Evolutionary conservation across 2,113 vertebrate species (phyloP).

Genomic region (Origma solitaria): DNA sequence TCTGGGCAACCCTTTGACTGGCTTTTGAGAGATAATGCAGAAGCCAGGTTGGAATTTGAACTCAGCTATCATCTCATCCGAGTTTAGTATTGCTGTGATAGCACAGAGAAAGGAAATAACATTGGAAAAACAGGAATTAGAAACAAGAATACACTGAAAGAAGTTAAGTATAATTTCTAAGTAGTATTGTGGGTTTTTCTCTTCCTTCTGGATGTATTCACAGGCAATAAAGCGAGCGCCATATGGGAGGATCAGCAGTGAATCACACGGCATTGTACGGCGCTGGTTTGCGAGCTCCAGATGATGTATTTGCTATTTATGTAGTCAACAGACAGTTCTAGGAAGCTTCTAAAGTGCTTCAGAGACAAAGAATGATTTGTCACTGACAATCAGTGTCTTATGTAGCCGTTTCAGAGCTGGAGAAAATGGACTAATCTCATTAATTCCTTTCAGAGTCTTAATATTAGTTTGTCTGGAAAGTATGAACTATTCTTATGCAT

Average conservation of each 20-base stretch:
- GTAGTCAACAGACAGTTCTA: constrained; percentile 9
- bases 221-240: neutral
- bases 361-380: constrained; percentile 24
- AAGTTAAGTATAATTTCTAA: neutral
- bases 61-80: neutral
- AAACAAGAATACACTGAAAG: neutral
- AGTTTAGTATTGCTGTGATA: neutral
- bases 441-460: neutral
- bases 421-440: neutral
- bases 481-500: neutral
- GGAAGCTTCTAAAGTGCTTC: constrained; percentile 14
- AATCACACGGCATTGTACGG: neutral
- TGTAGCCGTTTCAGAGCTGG: neutral
- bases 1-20: neutral
- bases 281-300: neutral
- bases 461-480: neutral
- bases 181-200: neutral
- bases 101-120: neutral
- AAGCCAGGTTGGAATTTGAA: neutral
- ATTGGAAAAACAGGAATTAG: neutral
- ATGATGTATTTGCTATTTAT: constrained; percentile 47
- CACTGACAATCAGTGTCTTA: neutral
- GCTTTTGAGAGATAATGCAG: neutral
- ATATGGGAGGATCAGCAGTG: neutral
- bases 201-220: neutral